Conservation (phyloP, 2,888 invertebrate genomes). For the Caenorhabditis wallacei region DNA sequence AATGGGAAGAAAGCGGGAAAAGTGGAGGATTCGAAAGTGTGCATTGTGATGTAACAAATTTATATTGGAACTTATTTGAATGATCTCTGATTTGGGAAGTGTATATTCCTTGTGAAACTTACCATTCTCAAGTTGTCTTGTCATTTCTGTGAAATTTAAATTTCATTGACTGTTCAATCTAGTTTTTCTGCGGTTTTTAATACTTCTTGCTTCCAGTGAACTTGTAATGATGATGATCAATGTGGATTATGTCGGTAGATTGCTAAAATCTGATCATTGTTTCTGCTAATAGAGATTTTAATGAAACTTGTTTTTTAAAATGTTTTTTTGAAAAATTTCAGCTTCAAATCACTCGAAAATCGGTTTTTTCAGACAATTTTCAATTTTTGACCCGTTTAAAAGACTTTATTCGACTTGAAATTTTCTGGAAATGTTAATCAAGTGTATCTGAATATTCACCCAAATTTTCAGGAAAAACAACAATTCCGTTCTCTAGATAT, state of each 20-base stretch:
- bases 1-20: conserved; percentile 45
- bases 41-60: conserved; percentile 57
- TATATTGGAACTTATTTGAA: background rate
- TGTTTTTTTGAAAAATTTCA: too few relatives aligned
- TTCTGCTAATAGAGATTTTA: background rate
- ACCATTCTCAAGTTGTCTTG: background rate
- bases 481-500: too few relatives aligned
- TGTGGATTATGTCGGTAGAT: conserved; percentile 1
- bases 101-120: background rate
- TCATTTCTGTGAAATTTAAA: background rate
- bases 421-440: too few relatives aligned
- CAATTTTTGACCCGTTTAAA: too few relatives aligned
- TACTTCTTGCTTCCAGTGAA: conserved; percentile 20
- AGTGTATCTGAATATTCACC: too few relatives aligned
- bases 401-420: too few relatives aligned
- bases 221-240: conserved; percentile 17
- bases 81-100: conserved; percentile 31
- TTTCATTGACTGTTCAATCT: background rate
- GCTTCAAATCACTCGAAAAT: too few relatives aligned
- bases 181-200: conserved; percentile 9
- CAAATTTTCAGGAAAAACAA: too few relatives aligned
- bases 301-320: background rate
- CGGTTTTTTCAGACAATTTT: too few relatives aligned
- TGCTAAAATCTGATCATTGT: conserved; percentile 2
- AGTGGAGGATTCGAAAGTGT: conserved; percentile 62